phyloP scores from a whole-genome alignment of 2,888 invertebrate genomes.

The Drosophila suboccidentalis region DNA sequence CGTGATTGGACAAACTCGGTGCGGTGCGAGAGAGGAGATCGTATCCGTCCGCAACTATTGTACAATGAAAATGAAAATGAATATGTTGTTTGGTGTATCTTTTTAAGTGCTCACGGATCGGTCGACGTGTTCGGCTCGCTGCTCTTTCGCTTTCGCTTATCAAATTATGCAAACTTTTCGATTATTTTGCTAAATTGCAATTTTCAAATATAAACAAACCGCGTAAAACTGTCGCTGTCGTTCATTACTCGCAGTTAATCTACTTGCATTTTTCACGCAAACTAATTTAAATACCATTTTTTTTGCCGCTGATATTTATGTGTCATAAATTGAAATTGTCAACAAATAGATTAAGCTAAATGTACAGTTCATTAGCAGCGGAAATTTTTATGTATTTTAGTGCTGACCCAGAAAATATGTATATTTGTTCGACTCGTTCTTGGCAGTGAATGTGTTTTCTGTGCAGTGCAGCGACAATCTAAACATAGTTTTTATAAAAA shows the following conservation, averaged over 20 bases:
- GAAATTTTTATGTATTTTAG: constrained; percentile 7
- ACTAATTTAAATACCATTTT: constrained; percentile 5
- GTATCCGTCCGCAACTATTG: constrained; percentile 15
- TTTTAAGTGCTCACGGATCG: constrained; percentile 33
- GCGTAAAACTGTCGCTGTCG: constrained; percentile 4
- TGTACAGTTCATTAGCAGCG: constrained; percentile 4
- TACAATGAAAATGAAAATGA: constrained; percentile 5
- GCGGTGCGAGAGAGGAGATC: background rate
- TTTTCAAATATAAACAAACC: constrained; percentile 3
- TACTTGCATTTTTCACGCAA: background rate
- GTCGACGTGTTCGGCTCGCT: constrained; percentile 17
- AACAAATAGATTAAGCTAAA: constrained; percentile 5
- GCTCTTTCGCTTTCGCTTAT: constrained; percentile 17
- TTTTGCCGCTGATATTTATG: background rate
- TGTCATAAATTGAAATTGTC: constrained; percentile 5
- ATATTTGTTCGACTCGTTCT: constrained; percentile 12
- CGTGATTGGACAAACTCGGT: constrained; percentile 12
- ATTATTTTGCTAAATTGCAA: constrained; percentile 17
- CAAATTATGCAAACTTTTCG: constrained; percentile 26
- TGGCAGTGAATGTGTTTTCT: constrained; percentile 43
- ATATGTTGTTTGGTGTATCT: constrained; percentile 12
- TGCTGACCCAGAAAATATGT: background rate
- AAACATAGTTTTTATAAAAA: constrained; percentile 36
- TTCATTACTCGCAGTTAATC: constrained; percentile 1
- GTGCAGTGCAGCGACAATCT: constrained; percentile 25